Conservation (phyloP, 2,797 vertebrate genomes). For the Psittacula echo region DNA sequence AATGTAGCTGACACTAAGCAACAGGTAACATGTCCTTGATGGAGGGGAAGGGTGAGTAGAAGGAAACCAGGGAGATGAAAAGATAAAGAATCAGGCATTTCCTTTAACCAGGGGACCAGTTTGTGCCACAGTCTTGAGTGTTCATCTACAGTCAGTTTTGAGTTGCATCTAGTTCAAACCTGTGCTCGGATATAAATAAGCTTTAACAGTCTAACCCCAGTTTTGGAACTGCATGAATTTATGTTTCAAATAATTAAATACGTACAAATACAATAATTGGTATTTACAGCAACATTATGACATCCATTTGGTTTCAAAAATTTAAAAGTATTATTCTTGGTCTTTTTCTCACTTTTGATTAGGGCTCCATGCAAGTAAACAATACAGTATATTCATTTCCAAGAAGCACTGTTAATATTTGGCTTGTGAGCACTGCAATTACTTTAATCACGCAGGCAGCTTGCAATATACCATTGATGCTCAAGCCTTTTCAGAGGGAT, state of each 20-base stretch:
- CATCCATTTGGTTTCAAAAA: slow-evolving; percentile 77
- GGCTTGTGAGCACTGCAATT: slow-evolving; percentile 71
- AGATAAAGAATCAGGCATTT: slow-evolving; percentile 88
- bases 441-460: slow-evolving; percentile 69
- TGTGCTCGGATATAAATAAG: slow-evolving; percentile 64
- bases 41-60: slow-evolving; percentile 73
- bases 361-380: slow-evolving; percentile 71
- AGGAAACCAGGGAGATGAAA: slow-evolving; percentile 79
- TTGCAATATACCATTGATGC: slow-evolving; percentile 68
- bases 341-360: slow-evolving; percentile 73
- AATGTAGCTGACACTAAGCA: slow-evolving; percentile 77
- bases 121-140: neutral
- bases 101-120: slow-evolving; percentile 51
- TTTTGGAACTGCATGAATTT: slow-evolving; percentile 77
- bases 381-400: slow-evolving; percentile 71
- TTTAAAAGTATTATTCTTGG: slow-evolving; percentile 69
- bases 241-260: slow-evolving; percentile 77
- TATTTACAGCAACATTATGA: slow-evolving; percentile 79
- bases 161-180: slow-evolving; percentile 46
- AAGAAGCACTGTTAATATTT: slow-evolving; percentile 70
- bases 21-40: slow-evolving; percentile 78
- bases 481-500: slow-evolving; percentile 68
- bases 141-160: neutral
- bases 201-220: slow-evolving; percentile 68
- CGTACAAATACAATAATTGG: slow-evolving; percentile 75